Evolutionary conservation across 2,888 invertebrate species (phyloP).

Genomic region (Amiota minor): DNA sequence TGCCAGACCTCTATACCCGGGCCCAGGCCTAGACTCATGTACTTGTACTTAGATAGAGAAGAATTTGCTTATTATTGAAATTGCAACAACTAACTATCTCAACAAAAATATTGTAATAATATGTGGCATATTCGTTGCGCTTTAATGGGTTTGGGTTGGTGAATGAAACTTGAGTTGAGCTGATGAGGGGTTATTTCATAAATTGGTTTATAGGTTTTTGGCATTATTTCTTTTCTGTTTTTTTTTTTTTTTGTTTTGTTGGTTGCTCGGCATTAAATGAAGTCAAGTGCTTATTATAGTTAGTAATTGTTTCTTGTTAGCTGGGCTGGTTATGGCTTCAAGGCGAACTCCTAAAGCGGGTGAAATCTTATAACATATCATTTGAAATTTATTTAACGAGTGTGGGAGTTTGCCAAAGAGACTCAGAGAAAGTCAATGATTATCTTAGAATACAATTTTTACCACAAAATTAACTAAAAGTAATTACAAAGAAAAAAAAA

Average conservation of each 20-base stretch:
- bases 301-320: neutral
- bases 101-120: conserved; percentile 11
- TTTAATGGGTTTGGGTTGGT: neutral
- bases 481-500: no score
- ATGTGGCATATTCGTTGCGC: neutral
- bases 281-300: conserved; percentile 11
- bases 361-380: conserved; percentile 11
- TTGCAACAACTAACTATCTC: conserved; percentile 11
- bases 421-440: no score
- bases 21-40: neutral
- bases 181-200: neutral
- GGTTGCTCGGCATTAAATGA: neutral
- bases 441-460: no score
- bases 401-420: neutral
- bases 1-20: no score
- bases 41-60: neutral
- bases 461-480: no score
- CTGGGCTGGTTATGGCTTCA: neutral
- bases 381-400: neutral
- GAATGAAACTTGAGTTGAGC: conserved; percentile 6
- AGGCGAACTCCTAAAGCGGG: neutral
- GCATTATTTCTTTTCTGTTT: neutral
- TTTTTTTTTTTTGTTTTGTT: no score
- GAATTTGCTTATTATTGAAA: conserved; percentile 27
- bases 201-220: conserved; percentile 19